Evolutionary conservation across 2,797 vertebrate species (phyloP), one percentile per base, ranked within the genome.

Genomic region (Sebastes miniatus): DNA sequence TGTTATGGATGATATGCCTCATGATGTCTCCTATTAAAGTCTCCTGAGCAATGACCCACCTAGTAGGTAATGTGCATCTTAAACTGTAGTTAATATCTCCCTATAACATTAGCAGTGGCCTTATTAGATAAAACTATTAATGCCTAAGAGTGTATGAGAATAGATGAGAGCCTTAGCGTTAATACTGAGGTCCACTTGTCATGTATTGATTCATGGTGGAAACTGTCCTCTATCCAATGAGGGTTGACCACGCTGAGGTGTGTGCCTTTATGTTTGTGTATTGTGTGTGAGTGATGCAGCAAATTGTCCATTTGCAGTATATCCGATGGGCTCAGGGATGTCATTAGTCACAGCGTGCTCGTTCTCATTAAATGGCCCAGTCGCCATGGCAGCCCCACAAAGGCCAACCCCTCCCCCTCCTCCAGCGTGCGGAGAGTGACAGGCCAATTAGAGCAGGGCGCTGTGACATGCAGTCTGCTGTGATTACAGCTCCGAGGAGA

Each of bases 261-360:
- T 87, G 90, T 76, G 68, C 57, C 25, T 87, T 83, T 86, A 71
- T 86, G 83, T 88, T 87, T 93, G 90, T 89, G 85, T 89, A 81
- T 87, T 89, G 84, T 85, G 74, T 92, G 88, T 91, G 94, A 94
- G 90, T 89, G 91, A 92, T 94, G 89, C 92, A 91, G 91, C 91
- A 95, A 93, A 95, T 95, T 94, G 92, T 94, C 92, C 91, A 93
- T 94, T 92, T 94, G 94, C 93, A 89, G 86, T 92, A 88, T 94
- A 95, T 95, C 94, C 91, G 93, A 94, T 93, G 93, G 94, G 94
- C 91, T 91, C 94, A 93, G 93, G 89, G 92, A 94, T 95, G 95
- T 95, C 95, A 96, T 96, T 95, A 95, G 95, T 95, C 95, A 95
- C 93, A 95, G 91, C 89, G 79, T 88, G 93, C 92, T 94, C 92